A percentile compares a stretch with the other conserved stretches of the same genome.
These are phyloP conservation scores for Gorsachius goisagi DNA, from an alignment of 2,113 vertebrate genomes.

Conservation along the genomic window DNA sequence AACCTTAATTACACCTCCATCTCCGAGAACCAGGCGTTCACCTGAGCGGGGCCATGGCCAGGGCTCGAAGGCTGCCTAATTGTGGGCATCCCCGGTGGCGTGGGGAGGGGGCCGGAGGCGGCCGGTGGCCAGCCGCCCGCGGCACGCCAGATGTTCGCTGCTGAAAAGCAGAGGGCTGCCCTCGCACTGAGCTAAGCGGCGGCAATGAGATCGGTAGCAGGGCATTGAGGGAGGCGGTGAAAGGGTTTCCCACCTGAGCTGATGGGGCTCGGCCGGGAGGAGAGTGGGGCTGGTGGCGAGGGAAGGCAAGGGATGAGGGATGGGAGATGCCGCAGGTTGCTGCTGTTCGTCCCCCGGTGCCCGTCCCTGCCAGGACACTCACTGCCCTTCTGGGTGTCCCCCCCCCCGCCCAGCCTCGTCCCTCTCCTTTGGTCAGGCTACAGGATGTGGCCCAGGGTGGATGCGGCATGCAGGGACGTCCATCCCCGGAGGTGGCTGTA, in stretches of 20 bases:
- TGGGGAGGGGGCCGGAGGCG: background rate
- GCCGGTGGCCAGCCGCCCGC: slow-evolving; percentile 22
- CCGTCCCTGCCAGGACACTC: background rate
- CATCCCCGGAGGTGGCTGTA: background rate
- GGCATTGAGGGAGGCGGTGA: slow-evolving; percentile 68
- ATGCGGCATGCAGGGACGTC: background rate
- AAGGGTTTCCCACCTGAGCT: slow-evolving; percentile 67
- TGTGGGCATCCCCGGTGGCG: background rate
- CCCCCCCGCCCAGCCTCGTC: background rate
- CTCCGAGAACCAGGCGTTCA: background rate
- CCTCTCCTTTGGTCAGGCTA: background rate
- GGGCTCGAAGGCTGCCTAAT: background rate
- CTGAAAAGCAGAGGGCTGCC: slow-evolving; percentile 63
- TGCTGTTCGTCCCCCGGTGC: background rate
- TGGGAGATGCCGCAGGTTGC: background rate
- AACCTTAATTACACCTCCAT: slow-evolving; percentile 64
- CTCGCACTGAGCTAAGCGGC: slow-evolving; percentile 72
- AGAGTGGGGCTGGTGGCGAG: background rate
- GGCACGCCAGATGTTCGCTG: slow-evolving; percentile 66
- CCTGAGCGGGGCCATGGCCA: slow-evolving; percentile 19
- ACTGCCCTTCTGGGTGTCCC: background rate
- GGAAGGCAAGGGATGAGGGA: background rate
- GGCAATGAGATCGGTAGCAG: slow-evolving; percentile 72
- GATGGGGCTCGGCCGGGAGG: slow-evolving; percentile 38
- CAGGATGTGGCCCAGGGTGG: background rate